Evolutionary conservation across 2,797 vertebrate genomes (phyloP).

Genomic region (Epinephelus malabaricus): DNA sequence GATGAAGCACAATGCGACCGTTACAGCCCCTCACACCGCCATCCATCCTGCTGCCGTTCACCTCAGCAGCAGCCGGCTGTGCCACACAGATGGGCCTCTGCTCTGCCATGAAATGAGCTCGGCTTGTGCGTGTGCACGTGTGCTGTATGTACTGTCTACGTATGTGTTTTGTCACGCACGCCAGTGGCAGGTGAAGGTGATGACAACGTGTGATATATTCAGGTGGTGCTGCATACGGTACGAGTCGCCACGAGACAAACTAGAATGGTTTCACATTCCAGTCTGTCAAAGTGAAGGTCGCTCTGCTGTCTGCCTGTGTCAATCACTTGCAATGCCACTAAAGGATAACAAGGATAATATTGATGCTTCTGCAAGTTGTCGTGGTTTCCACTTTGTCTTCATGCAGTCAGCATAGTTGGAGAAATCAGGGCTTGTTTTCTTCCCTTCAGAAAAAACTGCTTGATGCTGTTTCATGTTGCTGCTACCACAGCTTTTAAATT

Average conservation of each 20-base stretch:
- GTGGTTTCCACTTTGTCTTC: constrained; percentile 40
- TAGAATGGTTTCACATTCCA: constrained; percentile 8
- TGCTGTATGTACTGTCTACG: constrained; percentile 22
- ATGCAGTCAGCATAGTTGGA: constrained; percentile 42
- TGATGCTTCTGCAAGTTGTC: constrained; percentile 49
- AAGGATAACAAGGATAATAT: constrained; percentile 57
- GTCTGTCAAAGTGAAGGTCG: constrained; percentile 63
- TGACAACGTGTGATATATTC: constrained; percentile 56
- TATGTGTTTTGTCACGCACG: constrained; percentile 34
- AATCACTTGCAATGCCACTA: constrained; percentile 40
- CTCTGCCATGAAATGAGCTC: constrained; percentile 80
- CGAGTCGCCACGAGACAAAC: constrained; percentile 47
- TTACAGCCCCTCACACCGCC: constrained; percentile 64
- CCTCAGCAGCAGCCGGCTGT: constrained; percentile 59
- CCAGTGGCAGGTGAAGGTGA: constrained; percentile 47
- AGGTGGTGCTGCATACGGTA: constrained; percentile 8
- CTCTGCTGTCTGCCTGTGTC: constrained; percentile 35
- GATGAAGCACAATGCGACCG: constrained; percentile 68
- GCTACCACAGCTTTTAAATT: constrained; percentile 36
- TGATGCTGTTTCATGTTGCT: constrained; percentile 52
- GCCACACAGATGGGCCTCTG: constrained; percentile 76
- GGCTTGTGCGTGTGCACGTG: constrained; percentile 29
- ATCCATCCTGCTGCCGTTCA: constrained; percentile 62
- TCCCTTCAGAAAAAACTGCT: constrained; percentile 46
- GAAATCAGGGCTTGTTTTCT: constrained; percentile 54